phyloP scores from a whole-genome alignment of 2,113 vertebrate genomes.

The Pterocles orientalis region DNA sequence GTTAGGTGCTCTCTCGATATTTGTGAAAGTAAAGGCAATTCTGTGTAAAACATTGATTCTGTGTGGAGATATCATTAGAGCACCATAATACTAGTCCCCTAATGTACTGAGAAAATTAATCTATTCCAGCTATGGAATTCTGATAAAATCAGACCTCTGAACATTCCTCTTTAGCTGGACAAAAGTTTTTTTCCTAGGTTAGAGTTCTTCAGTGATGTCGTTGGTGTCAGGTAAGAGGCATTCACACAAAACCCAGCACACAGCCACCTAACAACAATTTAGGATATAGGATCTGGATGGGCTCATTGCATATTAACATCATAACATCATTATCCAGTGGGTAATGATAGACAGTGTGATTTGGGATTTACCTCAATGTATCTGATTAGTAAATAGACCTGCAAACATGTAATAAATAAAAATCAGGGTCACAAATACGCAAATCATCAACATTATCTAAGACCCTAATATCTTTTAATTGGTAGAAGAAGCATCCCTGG shows the following conservation, averaged over 20 bases:
- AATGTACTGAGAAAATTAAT: slow-evolving; percentile 43
- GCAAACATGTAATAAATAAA: neutral
- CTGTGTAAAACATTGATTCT: slow-evolving; percentile 56
- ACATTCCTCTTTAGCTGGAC: slow-evolving; percentile 27
- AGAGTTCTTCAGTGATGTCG: slow-evolving; percentile 12
- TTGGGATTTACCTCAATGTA: neutral
- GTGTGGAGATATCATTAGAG: slow-evolving; percentile 65
- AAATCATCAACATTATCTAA: neutral
- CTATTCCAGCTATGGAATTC: slow-evolving; percentile 14
- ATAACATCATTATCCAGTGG: neutral
- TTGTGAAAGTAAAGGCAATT: slow-evolving; percentile 69
- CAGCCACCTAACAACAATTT: neutral
- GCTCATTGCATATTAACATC: neutral
- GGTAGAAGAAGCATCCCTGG: neutral
- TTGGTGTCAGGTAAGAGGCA: neutral
- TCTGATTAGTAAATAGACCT: neutral
- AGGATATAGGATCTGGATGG: neutral
- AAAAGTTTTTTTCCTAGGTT: neutral
- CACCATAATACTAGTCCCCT: slow-evolving; percentile 3
- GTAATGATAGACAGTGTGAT: neutral
- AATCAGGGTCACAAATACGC: neutral
- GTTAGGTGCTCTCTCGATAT: slow-evolving; percentile 56
- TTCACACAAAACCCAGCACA: neutral
- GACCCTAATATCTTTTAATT: neutral
- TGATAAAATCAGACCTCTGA: slow-evolving; percentile 43